Evolutionary conservation across 2,113 vertebrate genomes (phyloP).

Genomic region (Pollachius pollachius): DNA sequence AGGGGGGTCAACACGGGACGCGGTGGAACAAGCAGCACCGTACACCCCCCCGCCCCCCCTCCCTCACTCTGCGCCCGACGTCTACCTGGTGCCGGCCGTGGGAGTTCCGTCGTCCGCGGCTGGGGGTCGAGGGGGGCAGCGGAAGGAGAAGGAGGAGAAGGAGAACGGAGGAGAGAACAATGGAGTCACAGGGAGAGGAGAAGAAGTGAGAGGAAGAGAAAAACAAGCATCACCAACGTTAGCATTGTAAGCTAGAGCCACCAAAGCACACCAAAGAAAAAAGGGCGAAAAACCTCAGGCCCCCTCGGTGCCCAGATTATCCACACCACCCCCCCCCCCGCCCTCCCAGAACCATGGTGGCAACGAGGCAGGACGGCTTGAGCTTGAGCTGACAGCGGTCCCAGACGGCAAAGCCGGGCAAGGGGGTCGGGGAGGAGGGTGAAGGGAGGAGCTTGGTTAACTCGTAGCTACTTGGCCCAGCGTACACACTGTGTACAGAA

Average conservation of each 20-base stretch:
- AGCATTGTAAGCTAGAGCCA: constrained; percentile 59
- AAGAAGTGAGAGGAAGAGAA: no score
- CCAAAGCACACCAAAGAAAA: constrained; percentile 38
- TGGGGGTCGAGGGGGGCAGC: constrained; percentile 63
- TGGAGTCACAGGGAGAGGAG: constrained; percentile 10
- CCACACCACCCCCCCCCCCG: neutral
- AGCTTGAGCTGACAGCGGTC: no score
- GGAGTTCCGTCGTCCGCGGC: constrained; percentile 98
- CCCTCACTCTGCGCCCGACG: constrained; percentile 19
- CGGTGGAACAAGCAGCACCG: constrained; percentile 36
- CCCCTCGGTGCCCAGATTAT: constrained; percentile 26
- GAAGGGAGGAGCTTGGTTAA: no score
- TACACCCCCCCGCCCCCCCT: constrained; percentile 8
- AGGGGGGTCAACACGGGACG: neutral
- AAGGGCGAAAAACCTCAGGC: constrained; percentile 32
- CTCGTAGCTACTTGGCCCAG: no score
- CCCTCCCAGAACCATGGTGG: constrained; percentile 16
- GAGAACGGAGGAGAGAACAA: constrained; percentile 16
- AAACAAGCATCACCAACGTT: constrained; percentile 58
- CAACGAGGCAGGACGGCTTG: no score
- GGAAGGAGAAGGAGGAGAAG: constrained; percentile 6
- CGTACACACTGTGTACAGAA: constrained; percentile 7
- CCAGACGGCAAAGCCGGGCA: no score
- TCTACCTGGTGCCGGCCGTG: constrained; percentile 97
- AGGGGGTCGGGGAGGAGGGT: no score